Percentiles rank a stretch among this genome's conserved stretches.
These are phyloP conservation scores for Nomada goodeniana DNA, from an alignment of 2,888 invertebrate species.

Conservation along the genomic window DNA sequence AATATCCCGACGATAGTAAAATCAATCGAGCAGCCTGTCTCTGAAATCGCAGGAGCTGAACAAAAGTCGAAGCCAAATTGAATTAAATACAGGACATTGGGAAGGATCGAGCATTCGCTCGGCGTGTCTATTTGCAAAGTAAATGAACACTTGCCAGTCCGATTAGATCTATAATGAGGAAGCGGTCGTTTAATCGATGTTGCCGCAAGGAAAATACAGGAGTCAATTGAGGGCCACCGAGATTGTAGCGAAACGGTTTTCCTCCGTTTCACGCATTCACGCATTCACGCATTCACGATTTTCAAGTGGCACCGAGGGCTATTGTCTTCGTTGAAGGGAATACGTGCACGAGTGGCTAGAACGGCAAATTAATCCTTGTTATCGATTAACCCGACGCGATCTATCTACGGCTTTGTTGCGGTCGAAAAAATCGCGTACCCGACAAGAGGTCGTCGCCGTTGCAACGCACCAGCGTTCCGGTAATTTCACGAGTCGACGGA, in stretches of 20 bases:
- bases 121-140: conserved; percentile 12
- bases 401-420: conserved; percentile 17
- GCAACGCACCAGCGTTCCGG: neutral
- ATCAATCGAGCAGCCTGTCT: no score
- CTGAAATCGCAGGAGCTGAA: neutral
- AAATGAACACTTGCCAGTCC: conserved; percentile 26
- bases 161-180: conserved; percentile 32
- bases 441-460: no score
- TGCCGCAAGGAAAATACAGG: conserved; percentile 32
- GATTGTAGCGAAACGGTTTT: neutral
- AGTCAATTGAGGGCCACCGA: conserved; percentile 20
- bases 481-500: conserved; percentile 26
- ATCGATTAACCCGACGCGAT: conserved; percentile 52
- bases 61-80: neutral
- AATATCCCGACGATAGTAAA: no score
- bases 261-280: conserved; percentile 36
- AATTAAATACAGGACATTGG: neutral
- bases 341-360: neutral
- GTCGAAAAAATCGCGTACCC: conserved; percentile 1
- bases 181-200: conserved; percentile 30
- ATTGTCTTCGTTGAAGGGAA: conserved; percentile 6
- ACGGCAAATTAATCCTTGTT: conserved; percentile 42
- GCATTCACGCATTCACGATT: conserved; percentile 34
- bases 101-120: neutral
- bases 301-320: neutral